These are phyloP conservation scores for Crenichthys baileyi DNA, from an alignment of 2,797 vertebrate species.

Conservation along the genomic window DNA sequence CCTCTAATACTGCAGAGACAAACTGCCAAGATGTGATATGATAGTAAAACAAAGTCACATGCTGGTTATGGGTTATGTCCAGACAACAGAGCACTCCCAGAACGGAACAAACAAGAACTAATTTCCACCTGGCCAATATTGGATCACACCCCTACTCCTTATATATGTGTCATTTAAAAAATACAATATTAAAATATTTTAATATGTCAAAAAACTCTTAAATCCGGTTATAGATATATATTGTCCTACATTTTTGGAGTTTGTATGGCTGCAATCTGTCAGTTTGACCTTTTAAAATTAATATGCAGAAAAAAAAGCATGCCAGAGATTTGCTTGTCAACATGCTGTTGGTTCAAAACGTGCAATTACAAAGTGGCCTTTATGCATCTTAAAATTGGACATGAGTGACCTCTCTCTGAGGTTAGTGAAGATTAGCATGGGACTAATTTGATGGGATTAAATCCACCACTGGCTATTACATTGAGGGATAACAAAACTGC, in stretches of 20 bases:
- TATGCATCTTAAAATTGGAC: constrained; percentile 74
- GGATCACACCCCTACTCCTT: background rate
- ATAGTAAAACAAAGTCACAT: constrained; percentile 64
- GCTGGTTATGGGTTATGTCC: constrained; percentile 26
- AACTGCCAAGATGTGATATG: constrained; percentile 67
- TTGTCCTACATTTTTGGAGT: background rate
- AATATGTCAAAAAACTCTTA: background rate
- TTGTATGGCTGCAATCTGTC: constrained; percentile 1
- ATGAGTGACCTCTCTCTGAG: constrained; percentile 76
- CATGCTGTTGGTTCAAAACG: constrained; percentile 45
- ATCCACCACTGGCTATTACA: constrained; percentile 75
- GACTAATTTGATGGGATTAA: constrained; percentile 83
- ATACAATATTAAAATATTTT: background rate
- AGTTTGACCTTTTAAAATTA: constrained; percentile 26
- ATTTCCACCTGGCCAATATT: too few relatives aligned
- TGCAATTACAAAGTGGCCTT: constrained; percentile 65
- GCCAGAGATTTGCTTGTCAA: constrained; percentile 41
- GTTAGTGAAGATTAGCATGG: constrained; percentile 77
- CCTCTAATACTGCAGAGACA: constrained; percentile 61
- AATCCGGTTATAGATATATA: background rate
- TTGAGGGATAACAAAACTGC: constrained; percentile 75
- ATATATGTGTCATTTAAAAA: background rate
- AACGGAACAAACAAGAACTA: background rate
- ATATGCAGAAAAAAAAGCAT: constrained; percentile 35
- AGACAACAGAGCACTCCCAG: constrained; percentile 24